Conservation (phyloP, 2,888 invertebrate genomes). For the Synergus gifuensis region DNA sequence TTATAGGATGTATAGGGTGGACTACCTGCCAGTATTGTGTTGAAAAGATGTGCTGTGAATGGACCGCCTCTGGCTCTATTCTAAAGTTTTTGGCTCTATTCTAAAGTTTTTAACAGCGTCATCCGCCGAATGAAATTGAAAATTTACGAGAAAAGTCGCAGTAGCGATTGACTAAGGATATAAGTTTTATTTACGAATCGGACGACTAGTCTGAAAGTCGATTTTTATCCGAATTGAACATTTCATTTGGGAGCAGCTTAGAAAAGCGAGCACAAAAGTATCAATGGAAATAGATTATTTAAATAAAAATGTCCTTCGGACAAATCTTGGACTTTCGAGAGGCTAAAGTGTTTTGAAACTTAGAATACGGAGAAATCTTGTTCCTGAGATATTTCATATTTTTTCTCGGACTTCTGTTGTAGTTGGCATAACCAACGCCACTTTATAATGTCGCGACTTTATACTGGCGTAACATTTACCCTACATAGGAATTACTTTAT, state of each 20-base stretch:
- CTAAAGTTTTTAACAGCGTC: slow-evolving; percentile 23
- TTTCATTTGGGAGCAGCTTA: neutral
- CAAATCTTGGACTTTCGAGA: neutral
- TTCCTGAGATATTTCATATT: neutral
- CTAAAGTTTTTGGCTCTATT: neutral
- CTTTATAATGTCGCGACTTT: neutral
- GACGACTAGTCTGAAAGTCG: neutral
- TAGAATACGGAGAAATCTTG: neutral
- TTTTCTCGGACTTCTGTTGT: neutral
- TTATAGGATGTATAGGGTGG: slow-evolving; percentile 11
- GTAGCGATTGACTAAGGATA: neutral
- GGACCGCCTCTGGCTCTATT: slow-evolving; percentile 33
- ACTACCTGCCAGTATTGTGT: slow-evolving; percentile 21
- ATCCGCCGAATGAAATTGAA: slow-evolving; percentile 10
- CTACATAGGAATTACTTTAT: slow-evolving; percentile 8
- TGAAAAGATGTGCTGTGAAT: slow-evolving; percentile 33
- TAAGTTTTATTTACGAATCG: neutral
- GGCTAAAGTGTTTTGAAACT: neutral
- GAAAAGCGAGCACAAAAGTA: neutral
- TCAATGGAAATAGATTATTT: no score
- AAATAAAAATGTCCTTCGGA: neutral
- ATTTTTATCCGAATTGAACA: neutral
- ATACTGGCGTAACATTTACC: neutral
- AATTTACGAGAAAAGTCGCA: slow-evolving; percentile 29
- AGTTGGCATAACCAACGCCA: neutral